phyloP scores from a whole-genome alignment of 1,140 invertebrate species.

The Drosophila nasuta region DNA sequence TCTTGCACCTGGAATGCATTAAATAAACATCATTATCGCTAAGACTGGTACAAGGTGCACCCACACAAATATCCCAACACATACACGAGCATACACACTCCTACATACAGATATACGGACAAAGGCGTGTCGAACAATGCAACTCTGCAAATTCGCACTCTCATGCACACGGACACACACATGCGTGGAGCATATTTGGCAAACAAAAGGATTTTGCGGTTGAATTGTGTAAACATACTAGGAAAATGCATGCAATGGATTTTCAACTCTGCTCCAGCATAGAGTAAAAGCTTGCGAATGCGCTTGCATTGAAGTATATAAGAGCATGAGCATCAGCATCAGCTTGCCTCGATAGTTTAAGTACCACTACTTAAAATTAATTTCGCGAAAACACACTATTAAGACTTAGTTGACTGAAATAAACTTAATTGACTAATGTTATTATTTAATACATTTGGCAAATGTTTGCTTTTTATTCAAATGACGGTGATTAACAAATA shows the following conservation, averaged over 20 bases:
- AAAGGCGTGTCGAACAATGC: slow-evolving; percentile 36
- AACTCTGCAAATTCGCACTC: slow-evolving; percentile 42
- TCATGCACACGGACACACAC: background rate
- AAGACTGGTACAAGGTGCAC: slow-evolving; percentile 61
- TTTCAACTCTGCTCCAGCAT: slow-evolving; percentile 25
- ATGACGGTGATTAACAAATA: no score
- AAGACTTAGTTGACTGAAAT: background rate
- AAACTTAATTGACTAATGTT: background rate
- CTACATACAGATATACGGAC: slow-evolving; percentile 16
- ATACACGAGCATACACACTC: slow-evolving; percentile 26
- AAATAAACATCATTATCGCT: slow-evolving; percentile 83
- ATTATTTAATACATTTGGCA: no score
- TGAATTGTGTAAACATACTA: slow-evolving; percentile 65
- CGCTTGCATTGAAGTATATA: background rate
- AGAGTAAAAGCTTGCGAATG: background rate
- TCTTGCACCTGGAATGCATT: slow-evolving; percentile 81
- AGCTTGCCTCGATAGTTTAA: background rate
- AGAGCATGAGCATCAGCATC: background rate
- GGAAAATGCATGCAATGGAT: slow-evolving; percentile 55
- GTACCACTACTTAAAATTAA: background rate
- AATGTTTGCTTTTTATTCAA: no score
- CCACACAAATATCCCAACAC: slow-evolving; percentile 21
- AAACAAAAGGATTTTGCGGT: slow-evolving; percentile 77
- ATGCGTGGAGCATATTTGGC: slow-evolving; percentile 58
- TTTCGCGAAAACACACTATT: background rate